Percentiles rank a stretch among this genome's conserved stretches.
Conservation (phyloP, 1,140 invertebrate species). For the Ylistrum balloti region DNA sequence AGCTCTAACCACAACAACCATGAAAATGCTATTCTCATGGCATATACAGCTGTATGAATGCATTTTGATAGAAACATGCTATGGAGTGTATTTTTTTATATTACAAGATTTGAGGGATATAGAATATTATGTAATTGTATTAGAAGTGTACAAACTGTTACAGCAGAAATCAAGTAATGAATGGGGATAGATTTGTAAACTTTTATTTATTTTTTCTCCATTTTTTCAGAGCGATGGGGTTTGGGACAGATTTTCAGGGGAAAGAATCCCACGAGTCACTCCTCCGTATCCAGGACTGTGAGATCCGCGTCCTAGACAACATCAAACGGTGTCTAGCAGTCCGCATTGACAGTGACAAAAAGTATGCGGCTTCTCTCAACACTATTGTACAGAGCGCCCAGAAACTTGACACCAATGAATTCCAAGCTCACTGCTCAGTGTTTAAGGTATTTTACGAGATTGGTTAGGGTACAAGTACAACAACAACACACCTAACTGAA, state of each 20-base stretch:
- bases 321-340: conserved; percentile 92
- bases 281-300: conserved; percentile 93
- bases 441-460: conserved; percentile 64
- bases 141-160: no score
- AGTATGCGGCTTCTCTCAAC: conserved; percentile 92
- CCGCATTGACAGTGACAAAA: conserved; percentile 94
- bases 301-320: conserved; percentile 93
- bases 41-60: no score
- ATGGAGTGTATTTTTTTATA: no score
- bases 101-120: no score
- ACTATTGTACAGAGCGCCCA: conserved; percentile 90
- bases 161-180: no score
- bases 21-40: no score
- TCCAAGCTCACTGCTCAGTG: conserved; percentile 63
- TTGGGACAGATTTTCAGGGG: conserved; percentile 91
- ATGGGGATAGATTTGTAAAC: no score
- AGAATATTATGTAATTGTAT: no score
- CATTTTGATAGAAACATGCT: no score
- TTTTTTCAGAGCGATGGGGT: conserved; percentile 87
- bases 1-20: no score
- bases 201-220: not conserved
- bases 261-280: conserved; percentile 90
- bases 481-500: no score
- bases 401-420: conserved; percentile 87
- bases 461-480: no score